Evolutionary conservation across 2,113 vertebrate species (phyloP).

Genomic region (Cottus gobio): DNA sequence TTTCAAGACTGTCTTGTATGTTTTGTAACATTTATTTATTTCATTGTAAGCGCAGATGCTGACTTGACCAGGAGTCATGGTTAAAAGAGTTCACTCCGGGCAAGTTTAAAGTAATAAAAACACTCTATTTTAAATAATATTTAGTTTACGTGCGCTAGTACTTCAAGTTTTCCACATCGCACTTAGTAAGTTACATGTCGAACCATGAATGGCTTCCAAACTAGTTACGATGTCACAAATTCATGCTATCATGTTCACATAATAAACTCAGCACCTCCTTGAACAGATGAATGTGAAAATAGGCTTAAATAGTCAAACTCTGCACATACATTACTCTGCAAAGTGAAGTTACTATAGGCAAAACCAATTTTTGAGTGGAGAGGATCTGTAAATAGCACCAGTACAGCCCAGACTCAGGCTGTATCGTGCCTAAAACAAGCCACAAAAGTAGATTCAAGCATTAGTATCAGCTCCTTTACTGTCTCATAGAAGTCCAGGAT

Average conservation of each 20-base stretch:
- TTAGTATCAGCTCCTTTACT: conserved; percentile 73
- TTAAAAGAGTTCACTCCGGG: neutral
- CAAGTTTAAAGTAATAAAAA: neutral
- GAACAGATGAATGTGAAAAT: neutral
- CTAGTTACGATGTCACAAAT: neutral
- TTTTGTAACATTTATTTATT: neutral
- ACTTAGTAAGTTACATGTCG: neutral
- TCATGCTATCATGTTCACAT: neutral
- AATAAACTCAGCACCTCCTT: neutral
- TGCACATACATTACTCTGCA: no score
- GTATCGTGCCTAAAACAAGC: neutral
- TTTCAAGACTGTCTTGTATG: neutral
- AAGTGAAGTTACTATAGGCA: neutral
- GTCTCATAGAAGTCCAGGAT: conserved; percentile 92
- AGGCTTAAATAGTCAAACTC: neutral
- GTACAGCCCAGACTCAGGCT: neutral
- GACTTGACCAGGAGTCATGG: neutral
- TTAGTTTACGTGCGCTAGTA: neutral
- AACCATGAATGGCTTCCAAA: neutral
- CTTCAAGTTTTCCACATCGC: neutral
- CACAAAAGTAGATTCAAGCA: neutral
- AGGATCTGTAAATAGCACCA: neutral
- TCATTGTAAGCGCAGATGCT: neutral
- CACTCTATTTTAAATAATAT: neutral
- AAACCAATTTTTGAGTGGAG: neutral